phyloP scores from a whole-genome alignment of 1,140 invertebrate species.

The Akabosia matsudoensis region DNA sequence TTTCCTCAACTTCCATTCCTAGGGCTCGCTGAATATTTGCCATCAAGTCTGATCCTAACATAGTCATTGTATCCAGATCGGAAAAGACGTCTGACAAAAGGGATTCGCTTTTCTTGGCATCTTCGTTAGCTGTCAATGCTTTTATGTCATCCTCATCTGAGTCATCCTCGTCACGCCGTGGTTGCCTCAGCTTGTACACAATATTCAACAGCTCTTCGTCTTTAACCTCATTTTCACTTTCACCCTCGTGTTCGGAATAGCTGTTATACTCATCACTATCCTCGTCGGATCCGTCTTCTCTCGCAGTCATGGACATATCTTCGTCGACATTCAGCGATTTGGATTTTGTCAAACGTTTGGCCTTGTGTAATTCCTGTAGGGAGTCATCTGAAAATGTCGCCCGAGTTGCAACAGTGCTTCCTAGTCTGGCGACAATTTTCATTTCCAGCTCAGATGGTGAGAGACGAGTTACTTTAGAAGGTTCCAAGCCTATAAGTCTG shows the following conservation, averaged over 20 bases:
- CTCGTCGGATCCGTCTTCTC: not conserved
- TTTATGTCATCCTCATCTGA: slow-evolving; percentile 19
- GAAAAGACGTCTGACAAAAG: slow-evolving; percentile 32
- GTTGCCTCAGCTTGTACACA: not conserved
- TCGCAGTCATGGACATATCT: not conserved
- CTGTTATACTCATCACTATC: not conserved
- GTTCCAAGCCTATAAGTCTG: not conserved
- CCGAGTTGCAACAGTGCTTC: not conserved
- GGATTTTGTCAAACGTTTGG: not conserved
- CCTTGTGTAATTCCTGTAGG: not conserved
- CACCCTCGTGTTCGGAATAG: not conserved
- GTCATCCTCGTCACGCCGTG: not conserved
- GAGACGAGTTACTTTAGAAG: not conserved
- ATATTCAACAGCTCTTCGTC: not conserved
- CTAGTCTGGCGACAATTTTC: not conserved
- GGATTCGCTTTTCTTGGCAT: slow-evolving; percentile 26
- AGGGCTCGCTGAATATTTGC: not conserved
- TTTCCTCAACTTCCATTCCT: not conserved
- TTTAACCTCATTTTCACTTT: not conserved
- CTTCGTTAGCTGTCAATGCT: not conserved
- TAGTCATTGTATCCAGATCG: not conserved
- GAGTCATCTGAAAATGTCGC: not conserved
- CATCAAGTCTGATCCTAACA: not conserved
- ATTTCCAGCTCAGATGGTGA: not conserved
- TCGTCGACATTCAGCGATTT: not conserved